Evolutionary conservation across 35 echinoderm and acorn worm species (phyloP).

Genomic region (Apostichopus parvimensis): DNA sequence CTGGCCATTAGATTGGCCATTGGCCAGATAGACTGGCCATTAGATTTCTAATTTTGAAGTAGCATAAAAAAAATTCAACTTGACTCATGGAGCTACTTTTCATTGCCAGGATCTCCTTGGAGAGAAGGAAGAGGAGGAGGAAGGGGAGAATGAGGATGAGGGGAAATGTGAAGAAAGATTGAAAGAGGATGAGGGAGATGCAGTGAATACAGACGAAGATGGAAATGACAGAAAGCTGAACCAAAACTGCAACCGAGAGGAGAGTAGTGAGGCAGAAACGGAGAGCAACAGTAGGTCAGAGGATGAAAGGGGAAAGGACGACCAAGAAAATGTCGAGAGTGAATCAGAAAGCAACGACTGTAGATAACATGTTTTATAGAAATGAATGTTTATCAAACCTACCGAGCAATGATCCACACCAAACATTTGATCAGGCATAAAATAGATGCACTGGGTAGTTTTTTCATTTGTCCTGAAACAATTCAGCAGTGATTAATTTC

Average conservation of each 20-base stretch:
- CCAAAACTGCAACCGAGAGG: neutral
- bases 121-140: neutral
- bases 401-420: too few relatives aligned
- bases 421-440: too few relatives aligned
- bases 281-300: neutral
- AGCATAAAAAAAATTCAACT: neutral
- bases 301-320: neutral
- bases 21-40: too few relatives aligned
- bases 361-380: neutral
- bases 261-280: neutral
- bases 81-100: neutral
- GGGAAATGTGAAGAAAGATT: neutral
- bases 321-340: neutral
- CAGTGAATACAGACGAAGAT: neutral
- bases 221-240: neutral
- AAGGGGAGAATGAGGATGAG: neutral
- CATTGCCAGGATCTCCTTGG: conserved; percentile 19
- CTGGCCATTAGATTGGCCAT: too few relatives aligned
- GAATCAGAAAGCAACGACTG: neutral
- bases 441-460: too few relatives aligned
- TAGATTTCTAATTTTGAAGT: too few relatives aligned
- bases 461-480: too few relatives aligned
- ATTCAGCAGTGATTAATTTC: too few relatives aligned
- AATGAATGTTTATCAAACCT: too few relatives aligned
- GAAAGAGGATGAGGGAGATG: neutral